A percentile compares a stretch with the other conserved stretches of the same genome.
phyloP scores from a whole-genome alignment of 2,888 invertebrate genomes.

The Barypeithes pellucidus region DNA sequence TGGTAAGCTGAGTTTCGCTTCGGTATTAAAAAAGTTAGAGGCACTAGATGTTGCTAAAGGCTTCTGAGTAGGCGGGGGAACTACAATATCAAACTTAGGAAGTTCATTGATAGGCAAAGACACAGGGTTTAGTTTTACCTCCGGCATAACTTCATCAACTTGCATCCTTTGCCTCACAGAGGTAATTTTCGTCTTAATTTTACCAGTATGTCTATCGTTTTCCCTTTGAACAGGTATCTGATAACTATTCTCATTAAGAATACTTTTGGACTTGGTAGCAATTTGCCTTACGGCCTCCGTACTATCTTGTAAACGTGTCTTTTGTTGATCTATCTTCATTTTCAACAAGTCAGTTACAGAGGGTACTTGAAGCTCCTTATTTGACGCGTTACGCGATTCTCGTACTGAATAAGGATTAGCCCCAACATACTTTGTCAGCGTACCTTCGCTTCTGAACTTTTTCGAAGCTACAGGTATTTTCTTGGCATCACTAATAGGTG shows the following conservation, averaged over 20 bases:
- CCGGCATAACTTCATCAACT: slow-evolving; percentile 67
- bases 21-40: not conserved
- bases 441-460: slow-evolving; percentile 59
- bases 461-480: slow-evolving; percentile 78
- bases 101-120: slow-evolving; percentile 74
- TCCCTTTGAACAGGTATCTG: slow-evolving; percentile 61
- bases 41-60: slow-evolving; percentile 1
- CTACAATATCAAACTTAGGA: slow-evolving; percentile 74
- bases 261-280: slow-evolving; percentile 73
- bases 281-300: slow-evolving; percentile 77
- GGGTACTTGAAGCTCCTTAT: slow-evolving; percentile 75
- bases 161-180: slow-evolving; percentile 59
- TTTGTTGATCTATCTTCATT: slow-evolving; percentile 71
- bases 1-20: not conserved
- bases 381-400: slow-evolving; percentile 61
- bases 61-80: slow-evolving; percentile 63
- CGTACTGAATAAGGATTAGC: slow-evolving; percentile 64
- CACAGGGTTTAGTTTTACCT: slow-evolving; percentile 73
- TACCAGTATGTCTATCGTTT: slow-evolving; percentile 68
- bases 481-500: slow-evolving; percentile 85
- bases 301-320: slow-evolving; percentile 75
- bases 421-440: slow-evolving; percentile 63
- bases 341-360: slow-evolving; percentile 77
- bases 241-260: slow-evolving; percentile 63
- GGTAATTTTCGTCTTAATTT: slow-evolving; percentile 69